Evolutionary conservation across 2,888 invertebrate genomes (phyloP).

Genomic region (Frankliniella fusca): DNA sequence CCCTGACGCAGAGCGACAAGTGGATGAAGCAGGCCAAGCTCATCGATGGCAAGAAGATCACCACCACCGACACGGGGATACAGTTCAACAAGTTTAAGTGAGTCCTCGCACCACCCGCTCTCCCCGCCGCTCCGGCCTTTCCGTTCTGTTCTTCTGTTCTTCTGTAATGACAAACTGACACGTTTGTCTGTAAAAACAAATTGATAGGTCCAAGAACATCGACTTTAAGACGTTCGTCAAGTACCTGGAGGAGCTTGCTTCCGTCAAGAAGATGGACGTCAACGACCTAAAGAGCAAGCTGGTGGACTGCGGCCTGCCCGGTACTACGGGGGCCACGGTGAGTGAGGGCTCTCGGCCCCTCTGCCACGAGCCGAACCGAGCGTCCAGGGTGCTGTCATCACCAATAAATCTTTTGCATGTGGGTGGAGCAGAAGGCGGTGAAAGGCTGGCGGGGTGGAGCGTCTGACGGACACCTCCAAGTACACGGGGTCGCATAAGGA

Average conservation of each 20-base stretch:
- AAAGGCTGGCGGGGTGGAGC: conserved; percentile 56
- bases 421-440: conserved; percentile 40
- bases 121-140: background rate
- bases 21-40: conserved; percentile 91
- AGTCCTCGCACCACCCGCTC: conserved; percentile 35
- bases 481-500: conserved; percentile 86
- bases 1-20: conserved; percentile 85
- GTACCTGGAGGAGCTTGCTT: conserved; percentile 72
- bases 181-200: background rate
- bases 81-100: conserved; percentile 85
- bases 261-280: conserved; percentile 74
- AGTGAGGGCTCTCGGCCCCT: background rate
- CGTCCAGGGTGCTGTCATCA: too few relatives aligned
- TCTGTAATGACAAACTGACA: background rate
- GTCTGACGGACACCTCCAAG: conserved; percentile 79
- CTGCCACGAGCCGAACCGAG: too few relatives aligned
- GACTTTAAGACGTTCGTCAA: conserved; percentile 73
- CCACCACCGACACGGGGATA: conserved; percentile 86
- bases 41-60: conserved; percentile 77
- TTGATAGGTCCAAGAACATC: conserved; percentile 59
- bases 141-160: background rate
- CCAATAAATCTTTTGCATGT: background rate
- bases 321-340: conserved; percentile 49
- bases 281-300: conserved; percentile 76
- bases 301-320: conserved; percentile 74